Percentiles rank a stretch among this genome's conserved stretches.
Conservation (phyloP, 2,797 vertebrate genomes). For the Lutjanus campechanus region DNA sequence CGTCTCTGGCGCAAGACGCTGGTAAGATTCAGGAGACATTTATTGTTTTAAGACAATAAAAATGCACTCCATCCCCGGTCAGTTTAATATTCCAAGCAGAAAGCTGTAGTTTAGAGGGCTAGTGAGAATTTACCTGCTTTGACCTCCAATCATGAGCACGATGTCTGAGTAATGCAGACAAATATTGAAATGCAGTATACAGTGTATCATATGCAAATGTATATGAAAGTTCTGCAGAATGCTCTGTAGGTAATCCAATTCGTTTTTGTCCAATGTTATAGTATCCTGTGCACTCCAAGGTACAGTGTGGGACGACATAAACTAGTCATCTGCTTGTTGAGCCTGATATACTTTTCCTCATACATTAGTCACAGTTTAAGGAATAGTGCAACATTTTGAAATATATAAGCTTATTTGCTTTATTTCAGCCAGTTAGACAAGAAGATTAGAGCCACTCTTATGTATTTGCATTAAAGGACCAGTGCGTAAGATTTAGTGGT, state of each 20-base stretch:
- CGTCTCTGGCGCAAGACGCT: background rate
- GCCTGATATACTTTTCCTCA: background rate
- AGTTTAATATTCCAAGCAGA: constrained; percentile 7
- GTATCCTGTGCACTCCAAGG: background rate
- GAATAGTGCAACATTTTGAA: background rate
- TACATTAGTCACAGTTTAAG: background rate
- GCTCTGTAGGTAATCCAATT: background rate
- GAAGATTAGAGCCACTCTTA: background rate
- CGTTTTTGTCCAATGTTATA: background rate
- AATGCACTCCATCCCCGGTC: background rate
- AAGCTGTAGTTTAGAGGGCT: background rate
- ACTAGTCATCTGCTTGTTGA: background rate
- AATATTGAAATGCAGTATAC: constrained; percentile 7
- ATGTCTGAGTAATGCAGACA: background rate
- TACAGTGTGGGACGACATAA: background rate
- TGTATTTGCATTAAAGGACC: background rate
- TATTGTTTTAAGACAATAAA: background rate
- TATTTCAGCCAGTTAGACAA: background rate
- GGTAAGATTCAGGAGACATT: background rate
- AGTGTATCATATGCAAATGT: constrained; percentile 20
- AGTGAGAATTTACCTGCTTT: background rate
- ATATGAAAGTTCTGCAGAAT: background rate
- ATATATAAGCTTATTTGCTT: background rate
- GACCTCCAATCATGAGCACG: constrained; percentile 12
- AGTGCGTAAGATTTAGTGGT: no score